Conservation (phyloP, 2,113 vertebrate genomes). For the Synchiropus splendidus region DNA sequence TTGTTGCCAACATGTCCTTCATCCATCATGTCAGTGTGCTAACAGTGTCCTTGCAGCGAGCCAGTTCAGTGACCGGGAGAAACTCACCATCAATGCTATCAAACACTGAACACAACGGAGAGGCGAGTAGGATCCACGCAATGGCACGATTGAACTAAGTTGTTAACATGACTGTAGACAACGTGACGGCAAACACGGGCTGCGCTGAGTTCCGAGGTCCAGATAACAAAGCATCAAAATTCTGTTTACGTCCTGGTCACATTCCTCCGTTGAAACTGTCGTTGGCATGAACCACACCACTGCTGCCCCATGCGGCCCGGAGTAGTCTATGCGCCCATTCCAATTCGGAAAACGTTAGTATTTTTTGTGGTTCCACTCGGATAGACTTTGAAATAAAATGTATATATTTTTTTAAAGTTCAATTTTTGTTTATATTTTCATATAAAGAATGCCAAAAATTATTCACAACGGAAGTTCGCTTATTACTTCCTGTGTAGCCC, state of each 20-base stretch:
- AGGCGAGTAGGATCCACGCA: conserved; percentile 2
- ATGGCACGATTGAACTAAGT: background rate
- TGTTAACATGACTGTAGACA: conserved; percentile 4
- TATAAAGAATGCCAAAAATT: background rate
- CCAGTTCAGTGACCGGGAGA: conserved; percentile 38
- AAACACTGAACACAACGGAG: conserved; percentile 7
- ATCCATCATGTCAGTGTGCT: conserved; percentile 1
- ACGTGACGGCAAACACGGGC: background rate
- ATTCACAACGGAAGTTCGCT: conserved; percentile 6
- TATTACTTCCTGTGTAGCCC: conserved; percentile 34
- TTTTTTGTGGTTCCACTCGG: rapidly evolving
- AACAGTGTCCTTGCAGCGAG: background rate
- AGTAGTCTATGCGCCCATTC: background rate
- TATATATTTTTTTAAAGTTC: background rate
- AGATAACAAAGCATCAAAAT: background rate
- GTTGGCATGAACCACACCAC: background rate
- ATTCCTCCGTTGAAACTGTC: conserved; percentile 10
- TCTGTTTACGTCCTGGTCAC: conserved; percentile 44
- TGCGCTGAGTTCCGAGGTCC: background rate
- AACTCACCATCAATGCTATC: conserved; percentile 44
- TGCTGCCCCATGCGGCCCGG: conserved; percentile 22
- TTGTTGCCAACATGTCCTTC: background rate
- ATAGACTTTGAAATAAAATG: no score
- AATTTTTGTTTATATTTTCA: background rate
- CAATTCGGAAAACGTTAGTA: background rate